These are phyloP conservation scores for Muscidifurax raptorellus DNA, from an alignment of 1,140 invertebrate genomes.

Conservation along the genomic window DNA sequence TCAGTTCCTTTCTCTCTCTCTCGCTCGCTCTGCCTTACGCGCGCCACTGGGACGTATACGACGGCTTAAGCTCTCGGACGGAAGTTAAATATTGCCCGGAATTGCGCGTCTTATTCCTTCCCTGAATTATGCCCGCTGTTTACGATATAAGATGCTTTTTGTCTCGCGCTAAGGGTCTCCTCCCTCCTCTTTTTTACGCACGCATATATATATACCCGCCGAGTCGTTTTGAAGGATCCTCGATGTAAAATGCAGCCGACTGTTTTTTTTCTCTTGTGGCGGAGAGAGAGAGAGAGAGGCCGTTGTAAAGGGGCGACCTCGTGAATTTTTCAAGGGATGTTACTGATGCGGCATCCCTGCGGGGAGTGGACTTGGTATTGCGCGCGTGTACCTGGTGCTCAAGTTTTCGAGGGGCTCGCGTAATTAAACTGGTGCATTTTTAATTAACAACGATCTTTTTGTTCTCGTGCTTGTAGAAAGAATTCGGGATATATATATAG, in stretches of 20 bases:
- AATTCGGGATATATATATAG: background rate
- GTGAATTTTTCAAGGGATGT: background rate
- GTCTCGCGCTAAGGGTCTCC: background rate
- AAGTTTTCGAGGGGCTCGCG: background rate
- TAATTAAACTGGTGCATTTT: background rate
- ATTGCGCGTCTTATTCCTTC: background rate
- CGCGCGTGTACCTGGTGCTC: background rate
- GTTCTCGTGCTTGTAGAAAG: background rate
- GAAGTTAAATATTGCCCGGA: conserved; percentile 6
- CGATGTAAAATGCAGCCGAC: background rate
- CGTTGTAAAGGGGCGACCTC: background rate
- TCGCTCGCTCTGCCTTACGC: too few species aligned
- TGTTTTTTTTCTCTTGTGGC: background rate
- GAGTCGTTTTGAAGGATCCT: background rate
- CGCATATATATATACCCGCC: background rate
- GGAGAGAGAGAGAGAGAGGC: background rate
- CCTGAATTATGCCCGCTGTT: background rate
- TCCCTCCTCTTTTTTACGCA: background rate
- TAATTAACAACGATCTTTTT: background rate
- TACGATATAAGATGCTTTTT: background rate
- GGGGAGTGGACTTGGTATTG: too few species aligned
- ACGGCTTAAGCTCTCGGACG: background rate
- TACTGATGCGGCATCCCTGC: too few species aligned
- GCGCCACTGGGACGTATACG: too few species aligned
- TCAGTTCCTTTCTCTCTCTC: background rate